Evolutionary conservation across 2,888 invertebrate genomes (phyloP), one percentile per base, ranked within the genome.

Genomic region (Nomada lathburiana): DNA sequence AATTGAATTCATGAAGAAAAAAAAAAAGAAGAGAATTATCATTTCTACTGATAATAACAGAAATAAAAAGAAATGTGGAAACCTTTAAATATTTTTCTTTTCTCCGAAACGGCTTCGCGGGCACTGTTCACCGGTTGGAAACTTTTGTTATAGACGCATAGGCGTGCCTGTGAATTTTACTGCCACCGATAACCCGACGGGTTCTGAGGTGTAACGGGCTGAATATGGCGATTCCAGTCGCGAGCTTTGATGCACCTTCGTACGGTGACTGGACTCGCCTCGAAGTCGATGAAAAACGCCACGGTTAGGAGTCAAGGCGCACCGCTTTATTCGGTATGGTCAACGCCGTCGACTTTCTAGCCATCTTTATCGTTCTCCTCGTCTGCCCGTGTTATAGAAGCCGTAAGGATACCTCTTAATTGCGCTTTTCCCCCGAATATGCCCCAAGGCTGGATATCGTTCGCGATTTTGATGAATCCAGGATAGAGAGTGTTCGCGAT

Each of bases 241-340:
- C 55, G 50, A 70, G 68, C 65, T 73, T 78, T 69, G 86, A 83
- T 80, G 77, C 67, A 67, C 71, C 76, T 71, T 70, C 68, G 70
- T 68, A 55, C 77, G 63, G 59, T 52, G 79, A 68, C 70, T 70
- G 69, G 57, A 68, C 53, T 80, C 57, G 76, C 65, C 20, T 9
- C 11, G 3, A 16, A 70, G 53, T 26, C 29, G 70, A 52, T 73
- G 60, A 68, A 86, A 78, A 71, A 76, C 63, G 23, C 42, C 71
- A 67, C 52, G 63, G 78, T 72, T 79, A 67, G 77, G 79, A 86
- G 74, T 77, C 82, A 73, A 76, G 70, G 71, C 67, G 53, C 71
- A 75, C 42, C 75, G 52, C 87, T 86, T 86, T 86, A 86, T 84
- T 82, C 79, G 82, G 84, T 82, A 86, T 75, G 70, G 77, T 26